Evolutionary conservation across 2,888 invertebrate species (phyloP).

Genomic region (Spodoptera littoralis): DNA sequence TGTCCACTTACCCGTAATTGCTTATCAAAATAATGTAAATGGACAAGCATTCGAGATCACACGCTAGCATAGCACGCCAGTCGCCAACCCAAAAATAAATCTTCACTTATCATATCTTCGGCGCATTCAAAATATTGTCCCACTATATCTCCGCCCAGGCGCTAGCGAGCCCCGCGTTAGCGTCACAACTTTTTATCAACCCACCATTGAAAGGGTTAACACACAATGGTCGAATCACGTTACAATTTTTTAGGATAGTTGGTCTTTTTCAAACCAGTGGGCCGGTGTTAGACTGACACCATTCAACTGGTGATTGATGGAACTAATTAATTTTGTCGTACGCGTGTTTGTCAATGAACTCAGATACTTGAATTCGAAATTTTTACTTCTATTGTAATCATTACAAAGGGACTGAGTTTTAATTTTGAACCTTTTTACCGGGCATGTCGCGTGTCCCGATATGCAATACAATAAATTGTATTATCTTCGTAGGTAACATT

Average conservation of each 20-base stretch:
- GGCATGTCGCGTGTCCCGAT: conserved; percentile 36
- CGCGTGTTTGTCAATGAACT: conserved; percentile 73
- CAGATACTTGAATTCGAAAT: conserved; percentile 78
- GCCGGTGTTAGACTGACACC: conserved; percentile 77
- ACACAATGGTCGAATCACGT: conserved; percentile 84
- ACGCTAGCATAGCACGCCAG: conserved; percentile 30
- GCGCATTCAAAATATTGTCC: conserved; percentile 81
- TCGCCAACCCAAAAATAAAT: conserved; percentile 56
- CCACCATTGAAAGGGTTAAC: conserved; percentile 73
- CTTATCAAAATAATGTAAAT: conserved; percentile 37
- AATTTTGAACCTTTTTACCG: conserved; percentile 52
- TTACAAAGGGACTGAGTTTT: conserved; percentile 70
- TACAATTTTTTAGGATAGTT: conserved; percentile 79
- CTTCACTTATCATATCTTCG: conserved; percentile 62
- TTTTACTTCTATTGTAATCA: conserved; percentile 69
- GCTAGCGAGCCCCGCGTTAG: conserved; percentile 70
- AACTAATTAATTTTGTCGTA: conserved; percentile 87
- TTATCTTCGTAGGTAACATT: conserved; percentile 28
- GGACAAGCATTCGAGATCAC: conserved; percentile 32
- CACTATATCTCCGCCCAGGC: conserved; percentile 76
- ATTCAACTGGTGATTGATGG: conserved; percentile 85
- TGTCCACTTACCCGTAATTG: conserved; percentile 24
- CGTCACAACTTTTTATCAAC: conserved; percentile 68
- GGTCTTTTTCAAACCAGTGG: conserved; percentile 80
- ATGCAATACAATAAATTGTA: conserved; percentile 46